These are phyloP conservation scores for Tetragonula carbonaria DNA, from an alignment of 2,888 invertebrate genomes.

Conservation along the genomic window DNA sequence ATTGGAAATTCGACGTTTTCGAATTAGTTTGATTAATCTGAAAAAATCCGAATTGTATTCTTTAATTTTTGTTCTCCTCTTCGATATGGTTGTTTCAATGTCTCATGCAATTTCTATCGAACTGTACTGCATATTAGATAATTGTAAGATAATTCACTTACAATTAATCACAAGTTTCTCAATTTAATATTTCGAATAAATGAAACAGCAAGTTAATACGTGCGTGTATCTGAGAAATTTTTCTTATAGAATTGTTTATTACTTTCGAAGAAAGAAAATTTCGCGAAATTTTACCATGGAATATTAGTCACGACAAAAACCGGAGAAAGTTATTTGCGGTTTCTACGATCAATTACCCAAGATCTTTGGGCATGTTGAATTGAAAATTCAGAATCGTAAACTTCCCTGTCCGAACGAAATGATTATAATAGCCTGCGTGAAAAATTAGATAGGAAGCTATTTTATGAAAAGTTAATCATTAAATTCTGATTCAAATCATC, in stretches of 20 bases:
- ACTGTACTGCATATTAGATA: background rate
- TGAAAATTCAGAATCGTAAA: conserved; percentile 30
- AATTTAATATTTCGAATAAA: no score
- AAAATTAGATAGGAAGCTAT: background rate
- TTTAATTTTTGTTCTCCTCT: background rate
- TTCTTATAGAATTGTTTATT: background rate
- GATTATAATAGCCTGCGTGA: conserved; percentile 3
- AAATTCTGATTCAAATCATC: background rate
- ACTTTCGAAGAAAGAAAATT: background rate
- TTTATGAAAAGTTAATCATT: background rate
- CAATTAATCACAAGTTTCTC: no score
- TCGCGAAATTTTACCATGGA: background rate
- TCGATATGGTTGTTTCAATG: background rate
- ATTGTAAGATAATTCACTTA: no score
- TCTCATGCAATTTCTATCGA: background rate
- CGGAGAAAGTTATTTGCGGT: conserved; percentile 64
- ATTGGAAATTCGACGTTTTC: background rate
- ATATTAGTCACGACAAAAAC: conserved; percentile 20
- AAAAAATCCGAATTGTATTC: background rate
- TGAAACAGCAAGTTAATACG: no score
- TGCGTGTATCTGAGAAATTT: background rate
- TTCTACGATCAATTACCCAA: conserved; percentile 60
- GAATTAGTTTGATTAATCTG: background rate
- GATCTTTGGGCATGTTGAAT: conserved; percentile 32
- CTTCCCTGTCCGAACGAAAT: conserved; percentile 12